Evolutionary conservation across 2,113 vertebrate genomes (phyloP).

Genomic region (Callipepla squamata): DNA sequence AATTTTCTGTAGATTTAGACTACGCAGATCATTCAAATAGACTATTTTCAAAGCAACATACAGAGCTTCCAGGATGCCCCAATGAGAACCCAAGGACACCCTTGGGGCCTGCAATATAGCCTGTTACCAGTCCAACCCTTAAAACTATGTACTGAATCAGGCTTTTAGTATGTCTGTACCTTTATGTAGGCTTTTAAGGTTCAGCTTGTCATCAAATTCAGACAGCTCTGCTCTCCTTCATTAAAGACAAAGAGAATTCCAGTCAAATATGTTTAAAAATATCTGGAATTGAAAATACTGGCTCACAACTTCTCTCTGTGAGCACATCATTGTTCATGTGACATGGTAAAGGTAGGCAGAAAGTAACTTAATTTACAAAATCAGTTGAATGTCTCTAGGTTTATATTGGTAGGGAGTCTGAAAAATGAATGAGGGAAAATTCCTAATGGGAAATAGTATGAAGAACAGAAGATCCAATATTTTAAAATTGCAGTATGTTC

Average conservation of each 20-base stretch:
- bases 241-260: neutral
- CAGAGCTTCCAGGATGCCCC: neutral
- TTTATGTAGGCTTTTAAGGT: neutral
- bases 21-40: neutral
- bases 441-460: neutral
- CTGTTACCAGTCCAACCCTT: neutral
- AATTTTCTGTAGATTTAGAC: neutral
- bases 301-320: neutral
- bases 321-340: neutral
- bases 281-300: neutral
- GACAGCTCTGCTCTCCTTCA: neutral
- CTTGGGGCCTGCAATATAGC: neutral
- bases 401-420: neutral
- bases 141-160: neutral
- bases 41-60: neutral
- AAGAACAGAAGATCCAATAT: neutral
- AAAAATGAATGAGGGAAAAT: neutral
- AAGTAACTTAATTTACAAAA: neutral
- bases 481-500: neutral
- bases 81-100: neutral
- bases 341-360: neutral
- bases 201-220: neutral
- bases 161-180: neutral
- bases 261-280: neutral
- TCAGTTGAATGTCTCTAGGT: neutral